Evolutionary conservation across 2,797 vertebrate species (phyloP).

Genomic region (Onychomys leucogaster): DNA sequence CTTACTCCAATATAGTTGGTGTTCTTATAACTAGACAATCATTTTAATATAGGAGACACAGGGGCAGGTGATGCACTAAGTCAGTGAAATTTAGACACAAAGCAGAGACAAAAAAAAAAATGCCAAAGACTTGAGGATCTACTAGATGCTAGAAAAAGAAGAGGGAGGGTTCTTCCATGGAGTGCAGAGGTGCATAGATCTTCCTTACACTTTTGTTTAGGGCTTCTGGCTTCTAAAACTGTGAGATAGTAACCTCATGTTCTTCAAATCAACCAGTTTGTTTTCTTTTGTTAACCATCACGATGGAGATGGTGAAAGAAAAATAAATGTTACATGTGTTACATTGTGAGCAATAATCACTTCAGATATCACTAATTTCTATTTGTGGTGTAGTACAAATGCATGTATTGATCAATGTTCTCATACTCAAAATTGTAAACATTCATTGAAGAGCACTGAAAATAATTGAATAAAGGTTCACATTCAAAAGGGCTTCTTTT

Average conservation of each 20-base stretch:
- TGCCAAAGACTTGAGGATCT: background rate
- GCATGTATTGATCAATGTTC: background rate
- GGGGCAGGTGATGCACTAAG: background rate
- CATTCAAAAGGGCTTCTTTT: background rate
- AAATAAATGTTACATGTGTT: background rate
- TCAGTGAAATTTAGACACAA: background rate
- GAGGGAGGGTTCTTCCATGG: background rate
- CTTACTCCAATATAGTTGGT: background rate
- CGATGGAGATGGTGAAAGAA: background rate
- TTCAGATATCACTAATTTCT: background rate
- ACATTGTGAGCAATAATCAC: background rate
- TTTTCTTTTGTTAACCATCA: background rate
- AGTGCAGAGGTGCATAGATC: background rate
- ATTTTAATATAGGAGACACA: background rate
- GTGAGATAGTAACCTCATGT: background rate
- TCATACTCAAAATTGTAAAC: background rate
- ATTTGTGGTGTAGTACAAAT: background rate
- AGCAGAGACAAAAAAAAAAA: background rate
- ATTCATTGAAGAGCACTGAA: background rate
- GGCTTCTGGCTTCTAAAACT: background rate
- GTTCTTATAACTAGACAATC: background rate
- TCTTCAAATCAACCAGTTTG: background rate
- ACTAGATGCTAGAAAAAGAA: background rate
- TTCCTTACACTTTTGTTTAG: background rate
- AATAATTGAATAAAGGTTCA: conserved; percentile 16